Conservation (phyloP, 2,888 invertebrate genomes). For the Stenodera caucasica region DNA sequence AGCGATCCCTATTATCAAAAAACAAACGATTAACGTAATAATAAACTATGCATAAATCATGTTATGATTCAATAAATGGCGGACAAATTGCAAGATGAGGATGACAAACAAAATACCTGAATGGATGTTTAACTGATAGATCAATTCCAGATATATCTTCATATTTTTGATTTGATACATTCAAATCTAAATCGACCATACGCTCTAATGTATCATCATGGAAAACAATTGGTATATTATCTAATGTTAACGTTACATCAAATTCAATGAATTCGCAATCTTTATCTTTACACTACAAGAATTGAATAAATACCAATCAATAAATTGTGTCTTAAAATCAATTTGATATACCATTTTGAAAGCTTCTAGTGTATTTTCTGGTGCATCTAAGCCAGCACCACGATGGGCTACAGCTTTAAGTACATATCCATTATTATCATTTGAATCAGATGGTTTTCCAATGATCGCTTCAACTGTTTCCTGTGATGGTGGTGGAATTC, state of each 20-base stretch:
- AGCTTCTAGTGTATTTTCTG: slow-evolving; percentile 77
- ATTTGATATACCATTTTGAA: slow-evolving; percentile 64
- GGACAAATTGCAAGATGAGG: too few species aligned
- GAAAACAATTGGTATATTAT: slow-evolving; percentile 73
- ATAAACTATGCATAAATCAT: too few species aligned
- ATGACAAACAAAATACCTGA: slow-evolving; percentile 64
- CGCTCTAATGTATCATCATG: slow-evolving; percentile 75
- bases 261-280: slow-evolving; percentile 78
- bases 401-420: slow-evolving; percentile 73
- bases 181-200: slow-evolving; percentile 60
- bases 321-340: too few species aligned
- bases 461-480: slow-evolving; percentile 58
- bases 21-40: too few species aligned
- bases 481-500: slow-evolving; percentile 56
- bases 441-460: slow-evolving; percentile 56
- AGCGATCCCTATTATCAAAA: slow-evolving; percentile 61
- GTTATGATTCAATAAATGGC: too few species aligned
- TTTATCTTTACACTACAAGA: slow-evolving; percentile 42
- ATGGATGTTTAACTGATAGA: slow-evolving; percentile 70
- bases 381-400: slow-evolving; percentile 75
- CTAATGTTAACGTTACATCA: slow-evolving; percentile 73
- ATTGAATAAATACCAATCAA: neutral
- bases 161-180: slow-evolving; percentile 64
- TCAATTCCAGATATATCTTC: slow-evolving; percentile 65
- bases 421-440: slow-evolving; percentile 56